Evolutionary conservation across 2,888 invertebrate genomes (phyloP).

Genomic region (Eupithecia subumbrata): DNA sequence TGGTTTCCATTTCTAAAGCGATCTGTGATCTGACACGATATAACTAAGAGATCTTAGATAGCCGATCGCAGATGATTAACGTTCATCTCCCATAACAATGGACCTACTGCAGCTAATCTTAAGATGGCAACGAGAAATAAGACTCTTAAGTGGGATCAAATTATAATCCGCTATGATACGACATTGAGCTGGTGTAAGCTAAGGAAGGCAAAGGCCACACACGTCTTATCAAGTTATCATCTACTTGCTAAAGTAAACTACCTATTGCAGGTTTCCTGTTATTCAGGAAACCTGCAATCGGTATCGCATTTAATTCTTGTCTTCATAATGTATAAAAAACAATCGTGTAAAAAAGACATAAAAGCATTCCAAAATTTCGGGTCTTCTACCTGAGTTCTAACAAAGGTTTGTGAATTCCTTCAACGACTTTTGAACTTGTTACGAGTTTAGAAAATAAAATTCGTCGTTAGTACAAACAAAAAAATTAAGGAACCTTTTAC

Average conservation of each 20-base stretch:
- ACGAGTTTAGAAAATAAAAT: background rate
- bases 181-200: slow-evolving; percentile 20
- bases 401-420: slow-evolving; percentile 24
- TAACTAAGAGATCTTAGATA: background rate
- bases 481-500: background rate
- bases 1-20: background rate
- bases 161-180: slow-evolving; percentile 11
- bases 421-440: slow-evolving; percentile 19
- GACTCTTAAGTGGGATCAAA: slow-evolving; percentile 10
- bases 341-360: slow-evolving; percentile 7
- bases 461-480: background rate
- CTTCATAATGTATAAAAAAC: background rate
- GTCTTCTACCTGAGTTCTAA: slow-evolving; percentile 36
- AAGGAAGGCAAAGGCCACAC: slow-evolving; percentile 28
- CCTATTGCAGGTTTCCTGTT: background rate
- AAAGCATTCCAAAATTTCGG: slow-evolving; percentile 23
- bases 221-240: slow-evolving; percentile 12
- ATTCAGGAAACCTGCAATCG: too few species aligned
- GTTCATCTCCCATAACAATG: background rate
- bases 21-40: background rate
- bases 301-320: background rate
- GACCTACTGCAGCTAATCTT: background rate
- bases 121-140: slow-evolving; percentile 9
- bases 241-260: background rate
- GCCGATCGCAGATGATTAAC: background rate